These are phyloP conservation scores for Aythya baeri DNA, from an alignment of 2,113 vertebrate genomes.

Conservation along the genomic window DNA sequence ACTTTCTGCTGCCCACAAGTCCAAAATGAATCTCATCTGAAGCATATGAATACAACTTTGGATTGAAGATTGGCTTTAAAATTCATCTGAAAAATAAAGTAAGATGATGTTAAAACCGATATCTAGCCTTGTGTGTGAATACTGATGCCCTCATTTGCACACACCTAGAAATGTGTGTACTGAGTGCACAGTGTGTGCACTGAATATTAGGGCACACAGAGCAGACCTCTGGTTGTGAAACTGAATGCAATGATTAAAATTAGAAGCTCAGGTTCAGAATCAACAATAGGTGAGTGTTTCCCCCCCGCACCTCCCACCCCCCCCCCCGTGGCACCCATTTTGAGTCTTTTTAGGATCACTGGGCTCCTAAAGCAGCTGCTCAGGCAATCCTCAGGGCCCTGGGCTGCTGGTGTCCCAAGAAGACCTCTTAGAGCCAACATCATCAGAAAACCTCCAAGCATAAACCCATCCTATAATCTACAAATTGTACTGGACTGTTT, in stretches of 20 bases:
- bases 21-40: background rate
- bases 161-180: background rate
- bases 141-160: background rate
- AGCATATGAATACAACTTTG: background rate
- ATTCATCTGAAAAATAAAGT: background rate
- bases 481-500: background rate
- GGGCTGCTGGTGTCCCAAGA: background rate
- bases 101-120: background rate
- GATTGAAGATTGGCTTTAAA: background rate
- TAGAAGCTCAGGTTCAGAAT: background rate
- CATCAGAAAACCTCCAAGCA: background rate
- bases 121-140: background rate
- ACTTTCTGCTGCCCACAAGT: background rate
- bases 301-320: too few species aligned
- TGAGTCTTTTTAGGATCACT: background rate
- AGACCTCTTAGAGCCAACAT: background rate
- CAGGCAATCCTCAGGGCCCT: background rate
- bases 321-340: background rate
- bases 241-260: background rate
- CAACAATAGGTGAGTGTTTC: background rate
- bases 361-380: background rate
- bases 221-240: background rate
- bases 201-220: background rate
- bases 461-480: background rate
- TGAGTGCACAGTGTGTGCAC: background rate